A percentile compares a stretch with the other conserved stretches of the same genome.
These are phyloP conservation scores for Pseudomyrmex gracilis DNA, from an alignment of 1,140 invertebrate genomes.

Conservation along the genomic window DNA sequence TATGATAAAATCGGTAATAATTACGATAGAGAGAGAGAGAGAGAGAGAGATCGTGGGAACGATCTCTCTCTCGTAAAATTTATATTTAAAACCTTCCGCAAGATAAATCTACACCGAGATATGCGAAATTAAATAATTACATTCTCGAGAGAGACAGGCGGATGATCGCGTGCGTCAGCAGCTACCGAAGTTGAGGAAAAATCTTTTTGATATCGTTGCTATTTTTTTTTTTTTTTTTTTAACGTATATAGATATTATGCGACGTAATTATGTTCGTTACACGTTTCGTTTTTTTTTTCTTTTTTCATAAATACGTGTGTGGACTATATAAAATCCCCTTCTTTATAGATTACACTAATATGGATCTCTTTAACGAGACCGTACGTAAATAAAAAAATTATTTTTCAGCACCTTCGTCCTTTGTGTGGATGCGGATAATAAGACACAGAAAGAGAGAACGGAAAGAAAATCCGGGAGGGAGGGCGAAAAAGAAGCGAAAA, in stretches of 20 bases:
- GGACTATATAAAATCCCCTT: conserved; percentile 29
- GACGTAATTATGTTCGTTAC: conserved; percentile 48
- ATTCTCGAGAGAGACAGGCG: not conserved
- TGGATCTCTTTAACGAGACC: conserved; percentile 52
- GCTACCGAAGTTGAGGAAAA: not conserved
- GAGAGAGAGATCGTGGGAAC: no score
- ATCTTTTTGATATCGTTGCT: conserved; percentile 70
- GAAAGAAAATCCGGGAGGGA: conserved; percentile 15
- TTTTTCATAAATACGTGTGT: not conserved
- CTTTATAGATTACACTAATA: conserved; percentile 63
- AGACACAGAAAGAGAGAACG: conserved; percentile 20
- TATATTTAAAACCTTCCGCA: conserved; percentile 47
- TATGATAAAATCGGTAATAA: conserved; percentile 26
- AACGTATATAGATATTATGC: conserved; percentile 39
- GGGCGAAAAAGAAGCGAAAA: conserved; percentile 43
- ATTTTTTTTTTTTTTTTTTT: no score
- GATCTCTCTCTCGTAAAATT: no score
- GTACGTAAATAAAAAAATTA: conserved; percentile 29
- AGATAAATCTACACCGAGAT: conserved; percentile 38
- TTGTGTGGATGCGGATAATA: conserved; percentile 22
- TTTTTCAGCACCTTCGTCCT: conserved; percentile 26
- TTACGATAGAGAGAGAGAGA: no score
- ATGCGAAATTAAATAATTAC: conserved; percentile 38
- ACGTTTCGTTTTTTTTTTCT: conserved; percentile 35
- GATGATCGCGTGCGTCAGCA: no score